Evolutionary conservation across 1,140 invertebrate species (phyloP).

Genomic region (Halyomorpha halys): DNA sequence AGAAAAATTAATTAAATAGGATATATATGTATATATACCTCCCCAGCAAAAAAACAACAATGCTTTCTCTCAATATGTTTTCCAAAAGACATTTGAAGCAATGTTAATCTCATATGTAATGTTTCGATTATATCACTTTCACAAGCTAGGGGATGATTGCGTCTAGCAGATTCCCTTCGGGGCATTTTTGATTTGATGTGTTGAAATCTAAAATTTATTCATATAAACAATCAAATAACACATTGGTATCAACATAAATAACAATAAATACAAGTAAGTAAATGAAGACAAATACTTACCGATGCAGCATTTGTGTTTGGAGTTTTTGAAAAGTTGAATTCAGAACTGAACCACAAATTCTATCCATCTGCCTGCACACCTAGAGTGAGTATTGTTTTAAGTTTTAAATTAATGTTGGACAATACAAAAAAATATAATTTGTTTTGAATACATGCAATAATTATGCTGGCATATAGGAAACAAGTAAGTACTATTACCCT

Average conservation of each 20-base stretch:
- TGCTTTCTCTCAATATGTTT: constrained; percentile 83
- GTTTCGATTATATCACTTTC: constrained; percentile 84
- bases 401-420: no score
- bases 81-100: constrained; percentile 81
- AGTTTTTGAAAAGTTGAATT: constrained; percentile 72
- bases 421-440: no score
- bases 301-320: constrained; percentile 64
- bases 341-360: constrained; percentile 60
- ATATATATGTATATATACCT: constrained; percentile 42
- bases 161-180: constrained; percentile 66
- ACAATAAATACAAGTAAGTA: not conserved
- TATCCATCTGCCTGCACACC: constrained; percentile 68
- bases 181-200: constrained; percentile 82
- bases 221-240: no score
- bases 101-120: constrained; percentile 71
- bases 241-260: not conserved
- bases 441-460: no score
- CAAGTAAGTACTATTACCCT: no score
- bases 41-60: constrained; percentile 81
- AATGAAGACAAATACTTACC: constrained; percentile 32
- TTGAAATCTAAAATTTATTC: constrained; percentile 46
- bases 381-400: constrained; percentile 36
- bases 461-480: no score
- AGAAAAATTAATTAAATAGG: not conserved
- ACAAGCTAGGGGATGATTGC: constrained; percentile 72